These are phyloP conservation scores for Eulemur rubriventer DNA, from an alignment of 2,797 vertebrate genomes.

Conservation along the genomic window DNA sequence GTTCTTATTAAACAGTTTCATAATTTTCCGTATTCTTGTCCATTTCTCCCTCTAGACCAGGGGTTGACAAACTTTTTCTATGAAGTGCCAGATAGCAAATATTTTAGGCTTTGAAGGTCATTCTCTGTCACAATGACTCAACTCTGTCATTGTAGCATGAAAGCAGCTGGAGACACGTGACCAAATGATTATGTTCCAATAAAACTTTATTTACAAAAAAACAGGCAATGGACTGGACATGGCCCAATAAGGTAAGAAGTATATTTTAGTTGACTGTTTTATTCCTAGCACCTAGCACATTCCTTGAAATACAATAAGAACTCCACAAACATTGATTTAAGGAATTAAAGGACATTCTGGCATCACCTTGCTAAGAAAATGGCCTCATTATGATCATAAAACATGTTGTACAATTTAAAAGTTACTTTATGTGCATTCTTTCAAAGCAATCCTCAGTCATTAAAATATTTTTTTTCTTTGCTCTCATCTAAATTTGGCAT, in stretches of 20 bases:
- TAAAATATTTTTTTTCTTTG: background rate
- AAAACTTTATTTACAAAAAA: constrained; percentile 28
- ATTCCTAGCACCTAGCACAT: background rate
- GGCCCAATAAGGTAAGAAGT: background rate
- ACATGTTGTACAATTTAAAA: background rate
- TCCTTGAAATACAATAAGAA: background rate
- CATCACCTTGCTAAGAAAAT: background rate
- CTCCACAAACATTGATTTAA: constrained; percentile 17
- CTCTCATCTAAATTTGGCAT: background rate
- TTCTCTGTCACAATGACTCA: background rate
- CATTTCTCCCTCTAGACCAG: background rate
- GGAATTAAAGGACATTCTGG: background rate
- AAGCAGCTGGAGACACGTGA: background rate
- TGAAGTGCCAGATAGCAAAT: background rate
- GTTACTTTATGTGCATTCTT: background rate
- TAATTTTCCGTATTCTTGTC: background rate
- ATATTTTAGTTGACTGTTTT: background rate
- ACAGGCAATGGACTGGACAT: background rate
- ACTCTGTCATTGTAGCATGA: background rate
- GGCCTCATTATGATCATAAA: background rate
- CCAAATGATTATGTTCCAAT: background rate
- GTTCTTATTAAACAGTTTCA: background rate
- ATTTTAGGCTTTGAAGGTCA: background rate
- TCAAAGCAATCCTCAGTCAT: background rate
- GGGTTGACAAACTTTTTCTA: background rate